Percentiles rank a stretch among this genome's conserved stretches.
These are phyloP conservation scores for Aricia agestis DNA, from an alignment of 1,140 invertebrate genomes.

Conservation along the genomic window DNA sequence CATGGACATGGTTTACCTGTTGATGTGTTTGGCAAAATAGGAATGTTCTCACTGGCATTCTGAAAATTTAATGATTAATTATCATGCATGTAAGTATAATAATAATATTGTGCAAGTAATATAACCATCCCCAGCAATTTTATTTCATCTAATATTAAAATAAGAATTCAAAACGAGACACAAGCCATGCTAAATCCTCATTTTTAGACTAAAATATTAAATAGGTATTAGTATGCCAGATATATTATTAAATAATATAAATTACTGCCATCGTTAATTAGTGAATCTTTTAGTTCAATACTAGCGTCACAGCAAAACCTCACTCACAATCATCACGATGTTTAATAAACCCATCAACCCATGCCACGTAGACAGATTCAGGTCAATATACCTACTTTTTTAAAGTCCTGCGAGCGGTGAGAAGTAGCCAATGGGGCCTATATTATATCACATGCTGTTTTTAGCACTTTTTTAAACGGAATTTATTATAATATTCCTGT, in stretches of 20 bases:
- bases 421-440: constrained; percentile 13
- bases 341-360: constrained; percentile 16
- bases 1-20: constrained; percentile 19
- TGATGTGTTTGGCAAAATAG: constrained; percentile 27
- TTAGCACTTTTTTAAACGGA: too few relatives aligned
- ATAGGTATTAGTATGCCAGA: not conserved
- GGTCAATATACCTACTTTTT: constrained; percentile 15
- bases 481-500: too few relatives aligned
- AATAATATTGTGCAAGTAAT: constrained; percentile 14
- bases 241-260: constrained; percentile 22
- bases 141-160: constrained; percentile 30
- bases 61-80: constrained; percentile 28
- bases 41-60: constrained; percentile 27
- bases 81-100: constrained; percentile 27
- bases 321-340: constrained; percentile 22
- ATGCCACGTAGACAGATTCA: constrained; percentile 21
- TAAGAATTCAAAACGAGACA: constrained; percentile 31
- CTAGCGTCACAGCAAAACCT: constrained; percentile 18
- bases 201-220: constrained; percentile 29
- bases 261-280: constrained; percentile 30
- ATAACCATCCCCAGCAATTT: too few relatives aligned
- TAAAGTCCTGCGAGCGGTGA: constrained; percentile 7
- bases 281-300: constrained; percentile 16
- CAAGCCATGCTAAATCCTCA: constrained; percentile 29
- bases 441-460: too few relatives aligned